A percentile compares a stretch with the other conserved stretches of the same genome.
Conservation (phyloP, 2,113 vertebrate genomes). For the Camelus bactrianus region DNA sequence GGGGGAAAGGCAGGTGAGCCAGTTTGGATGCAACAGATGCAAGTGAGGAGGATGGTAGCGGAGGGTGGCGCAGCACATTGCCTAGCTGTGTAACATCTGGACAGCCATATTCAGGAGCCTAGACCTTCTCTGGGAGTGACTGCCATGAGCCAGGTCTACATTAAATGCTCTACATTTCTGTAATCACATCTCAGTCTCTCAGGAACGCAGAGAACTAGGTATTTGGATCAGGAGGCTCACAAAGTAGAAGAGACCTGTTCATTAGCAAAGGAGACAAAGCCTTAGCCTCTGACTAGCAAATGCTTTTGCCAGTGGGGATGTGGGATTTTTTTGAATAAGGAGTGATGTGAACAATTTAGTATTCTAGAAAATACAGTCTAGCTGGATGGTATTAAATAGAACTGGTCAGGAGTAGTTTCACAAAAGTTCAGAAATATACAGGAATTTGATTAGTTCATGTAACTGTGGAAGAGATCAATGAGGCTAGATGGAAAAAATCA, state of each 20-base stretch:
- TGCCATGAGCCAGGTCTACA: background rate
- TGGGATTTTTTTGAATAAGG: background rate
- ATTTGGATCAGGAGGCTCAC: background rate
- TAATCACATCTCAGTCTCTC: background rate
- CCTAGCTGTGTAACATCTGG: background rate
- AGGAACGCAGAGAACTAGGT: background rate
- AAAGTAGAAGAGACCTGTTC: background rate
- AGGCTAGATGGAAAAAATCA: background rate
- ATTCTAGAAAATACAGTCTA: background rate
- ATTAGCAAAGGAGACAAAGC: background rate
- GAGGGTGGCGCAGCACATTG: background rate
- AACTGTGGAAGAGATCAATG: background rate
- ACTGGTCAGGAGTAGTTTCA: background rate
- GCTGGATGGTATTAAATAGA: background rate
- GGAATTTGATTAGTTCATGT: background rate
- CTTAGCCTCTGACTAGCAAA: background rate
- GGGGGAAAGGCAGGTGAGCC: background rate
- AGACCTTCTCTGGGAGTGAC: background rate
- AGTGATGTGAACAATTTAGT: background rate
- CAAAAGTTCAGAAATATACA: background rate
- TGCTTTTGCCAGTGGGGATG: background rate
- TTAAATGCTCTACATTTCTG: background rate
- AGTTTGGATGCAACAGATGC: background rate
- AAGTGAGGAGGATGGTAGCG: fast-evolving
- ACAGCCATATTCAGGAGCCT: background rate